Evolutionary conservation across 1,140 invertebrate genomes (phyloP).

Genomic region (Arctopsyche grandis): DNA sequence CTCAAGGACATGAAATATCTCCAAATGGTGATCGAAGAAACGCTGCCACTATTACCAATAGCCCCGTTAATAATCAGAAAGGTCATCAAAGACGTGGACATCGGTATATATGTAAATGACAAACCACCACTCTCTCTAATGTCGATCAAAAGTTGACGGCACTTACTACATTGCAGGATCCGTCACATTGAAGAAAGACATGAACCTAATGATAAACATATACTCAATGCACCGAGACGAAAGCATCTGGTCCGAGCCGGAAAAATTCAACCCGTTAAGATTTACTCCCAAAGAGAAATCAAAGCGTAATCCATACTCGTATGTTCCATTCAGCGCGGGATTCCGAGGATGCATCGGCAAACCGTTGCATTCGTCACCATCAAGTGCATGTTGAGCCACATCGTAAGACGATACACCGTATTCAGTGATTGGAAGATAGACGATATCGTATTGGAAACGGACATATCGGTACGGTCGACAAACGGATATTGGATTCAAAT

Average conservation of each 20-base stretch:
- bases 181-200: background rate
- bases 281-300: conserved; percentile 31
- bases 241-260: conserved; percentile 30
- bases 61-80: conserved; percentile 31
- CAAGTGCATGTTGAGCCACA: conserved; percentile 40
- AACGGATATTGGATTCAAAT: conserved; percentile 44
- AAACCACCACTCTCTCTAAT: too few relatives aligned
- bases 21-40: conserved; percentile 38
- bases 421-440: conserved; percentile 42
- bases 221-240: conserved; percentile 16
- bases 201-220: conserved; percentile 29
- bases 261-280: conserved; percentile 38
- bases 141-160: too few relatives aligned
- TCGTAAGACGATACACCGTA: conserved; percentile 32
- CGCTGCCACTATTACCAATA: conserved; percentile 25
- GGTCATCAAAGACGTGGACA: background rate
- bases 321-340: conserved; percentile 38
- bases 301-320: conserved; percentile 31
- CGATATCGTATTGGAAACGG: conserved; percentile 16
- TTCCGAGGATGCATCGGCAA: conserved; percentile 34
- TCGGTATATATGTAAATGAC: conserved; percentile 24
- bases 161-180: conserved; percentile 17
- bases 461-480: conserved; percentile 42
- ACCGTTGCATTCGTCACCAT: conserved; percentile 37
- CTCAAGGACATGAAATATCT: conserved; percentile 39